Base-by-base conservation (phyloP, 2,888 invertebrate species). In the Cryptus viduatorius region DNA sequence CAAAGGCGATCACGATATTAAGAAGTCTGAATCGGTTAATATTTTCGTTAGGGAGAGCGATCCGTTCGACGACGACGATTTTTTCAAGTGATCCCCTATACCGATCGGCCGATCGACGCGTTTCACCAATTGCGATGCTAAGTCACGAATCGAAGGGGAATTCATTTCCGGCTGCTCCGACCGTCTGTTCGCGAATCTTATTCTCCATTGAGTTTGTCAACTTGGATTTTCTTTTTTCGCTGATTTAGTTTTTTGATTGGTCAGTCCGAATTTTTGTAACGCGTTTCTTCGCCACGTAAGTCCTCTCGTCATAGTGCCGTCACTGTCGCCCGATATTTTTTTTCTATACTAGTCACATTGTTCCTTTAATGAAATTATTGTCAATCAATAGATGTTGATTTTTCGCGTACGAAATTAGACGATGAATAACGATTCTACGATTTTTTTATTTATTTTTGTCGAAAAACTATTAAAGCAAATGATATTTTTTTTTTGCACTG, bases 31-130 rank as follows among this genome's bases (percentile, higher is more conserved):
- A 92, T 98, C 98, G 3, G 96, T 98, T 8, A 98, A 98, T 93
- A 98, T 98, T 89, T 98, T 98, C 94, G 96, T 96, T 4, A 95
- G 97, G 72, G 97, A 97, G 91, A 96, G 95, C 65, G 98, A 98
- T 94, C 98, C 98, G 1, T 98, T 98, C 91, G 98, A 98, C 88
- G 97, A 97, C 76, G 97, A 97, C 89, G 97, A 98, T 88, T 98
- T 98, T 94, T 98, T 98, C 92, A 96, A 93, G 86, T 91, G 91
- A 93, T 90, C 87, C 29, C 50, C 64, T 19, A 7, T 31, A 42
- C 48, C 46, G 10, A 29, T 14, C 19, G 65, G 24, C 37, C 19
- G 67, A 44, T 31, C 50, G 56, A 61, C 42, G 29, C 31, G 31
- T 71, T 71, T 24, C 4, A 29, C 14, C 16, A 46, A 56, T 77